These are phyloP conservation scores for Sturnira hondurensis DNA, from an alignment of 2,113 vertebrate species.

Conservation along the genomic window DNA sequence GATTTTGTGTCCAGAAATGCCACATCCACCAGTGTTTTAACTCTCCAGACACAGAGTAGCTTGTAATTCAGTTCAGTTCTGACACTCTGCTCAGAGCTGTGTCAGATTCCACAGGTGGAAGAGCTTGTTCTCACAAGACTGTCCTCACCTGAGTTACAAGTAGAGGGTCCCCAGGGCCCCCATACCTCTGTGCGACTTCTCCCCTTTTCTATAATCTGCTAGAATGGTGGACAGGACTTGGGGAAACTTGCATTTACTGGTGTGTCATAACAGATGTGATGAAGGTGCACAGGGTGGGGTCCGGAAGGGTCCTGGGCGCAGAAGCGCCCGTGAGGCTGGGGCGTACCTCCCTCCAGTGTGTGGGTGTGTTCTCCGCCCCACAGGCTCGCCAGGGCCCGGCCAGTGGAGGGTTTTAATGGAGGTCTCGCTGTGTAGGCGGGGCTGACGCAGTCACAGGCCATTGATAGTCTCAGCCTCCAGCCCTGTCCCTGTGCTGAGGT, in stretches of 20 bases:
- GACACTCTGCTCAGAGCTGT: accelerated
- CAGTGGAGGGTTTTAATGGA: neutral
- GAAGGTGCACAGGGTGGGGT: neutral
- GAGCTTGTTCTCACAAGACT: neutral
- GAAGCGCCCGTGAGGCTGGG: too few relatives aligned
- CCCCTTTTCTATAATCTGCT: neutral
- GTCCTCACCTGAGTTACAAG: neutral
- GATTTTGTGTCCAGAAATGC: constrained; percentile 4
- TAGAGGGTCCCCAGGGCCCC: neutral
- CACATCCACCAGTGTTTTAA: neutral
- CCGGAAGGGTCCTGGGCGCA: neutral
- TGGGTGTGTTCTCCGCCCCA: neutral
- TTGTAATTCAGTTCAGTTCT: neutral
- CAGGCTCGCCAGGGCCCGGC: neutral
- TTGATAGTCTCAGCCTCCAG: neutral
- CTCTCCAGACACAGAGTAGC: neutral
- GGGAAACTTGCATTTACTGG: neutral
- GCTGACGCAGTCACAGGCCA: neutral
- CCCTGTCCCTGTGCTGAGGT: neutral
- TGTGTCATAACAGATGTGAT: neutral
- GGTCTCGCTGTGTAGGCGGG: neutral
- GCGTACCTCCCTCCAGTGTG: neutral
- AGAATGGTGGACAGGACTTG: neutral
- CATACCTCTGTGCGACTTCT: neutral
- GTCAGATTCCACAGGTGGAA: neutral